Conservation (phyloP, 64 coral and sea anemone species). For the Dendrophyllia cribrosa region DNA sequence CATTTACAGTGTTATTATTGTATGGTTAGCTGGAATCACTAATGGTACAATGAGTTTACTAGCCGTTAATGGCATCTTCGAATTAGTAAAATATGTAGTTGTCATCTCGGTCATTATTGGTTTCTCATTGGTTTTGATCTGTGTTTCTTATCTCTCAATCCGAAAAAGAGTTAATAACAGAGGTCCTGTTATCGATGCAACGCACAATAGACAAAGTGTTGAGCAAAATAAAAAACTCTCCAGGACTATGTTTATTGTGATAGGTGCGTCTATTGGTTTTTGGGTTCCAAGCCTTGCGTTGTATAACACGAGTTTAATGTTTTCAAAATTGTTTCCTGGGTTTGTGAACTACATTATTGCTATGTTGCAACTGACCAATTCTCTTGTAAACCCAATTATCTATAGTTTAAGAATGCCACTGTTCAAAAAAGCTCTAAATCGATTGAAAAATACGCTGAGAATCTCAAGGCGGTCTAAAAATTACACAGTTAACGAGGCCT, state of each 20-base stretch:
- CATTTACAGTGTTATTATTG: not conserved
- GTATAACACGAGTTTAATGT: not conserved
- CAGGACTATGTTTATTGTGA: not conserved
- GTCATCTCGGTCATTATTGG: not conserved
- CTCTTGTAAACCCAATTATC: no score
- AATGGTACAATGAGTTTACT: not conserved
- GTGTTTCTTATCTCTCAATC: not conserved
- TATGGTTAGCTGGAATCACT: not conserved
- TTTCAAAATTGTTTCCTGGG: no score
- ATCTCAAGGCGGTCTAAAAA: no score
- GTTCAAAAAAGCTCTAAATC: no score
- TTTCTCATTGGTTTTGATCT: not conserved
- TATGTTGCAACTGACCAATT: no score
- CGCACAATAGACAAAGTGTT: not conserved
- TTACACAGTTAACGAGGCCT: no score
- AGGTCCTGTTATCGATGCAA: not conserved
- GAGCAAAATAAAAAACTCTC: not conserved
- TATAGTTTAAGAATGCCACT: no score
- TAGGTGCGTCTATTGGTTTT: no score
- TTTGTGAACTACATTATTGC: no score
- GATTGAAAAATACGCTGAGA: no score
- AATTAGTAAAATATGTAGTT: not conserved
- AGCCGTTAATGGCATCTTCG: not conserved
- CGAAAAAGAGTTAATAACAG: not conserved
- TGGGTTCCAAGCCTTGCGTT: not conserved